A percentile compares a stretch with the other conserved stretches of the same genome.
Conservation (phyloP, 2,797 vertebrate genomes). For the Orestias chungarensis region DNA sequence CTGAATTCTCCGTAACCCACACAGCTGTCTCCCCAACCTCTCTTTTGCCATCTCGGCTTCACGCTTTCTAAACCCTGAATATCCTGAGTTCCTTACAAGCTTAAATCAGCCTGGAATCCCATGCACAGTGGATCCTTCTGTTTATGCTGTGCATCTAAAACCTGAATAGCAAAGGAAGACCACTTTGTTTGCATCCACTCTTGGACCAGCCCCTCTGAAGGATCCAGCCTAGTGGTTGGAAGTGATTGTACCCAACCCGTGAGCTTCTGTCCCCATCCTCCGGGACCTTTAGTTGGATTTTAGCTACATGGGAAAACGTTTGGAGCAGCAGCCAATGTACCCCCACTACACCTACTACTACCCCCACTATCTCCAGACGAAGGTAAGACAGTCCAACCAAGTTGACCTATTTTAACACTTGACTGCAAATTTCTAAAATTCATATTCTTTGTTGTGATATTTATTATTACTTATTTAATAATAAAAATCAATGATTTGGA, state of each 20-base stretch:
- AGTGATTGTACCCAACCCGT: slow-evolving; percentile 51
- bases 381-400: slow-evolving; percentile 80
- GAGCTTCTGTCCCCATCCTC: slow-evolving; percentile 77
- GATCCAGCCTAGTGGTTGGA: slow-evolving; percentile 55
- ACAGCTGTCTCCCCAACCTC: slow-evolving; percentile 30
- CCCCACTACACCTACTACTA: slow-evolving; percentile 99
- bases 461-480: background rate
- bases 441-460: background rate
- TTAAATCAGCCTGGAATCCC: slow-evolving; percentile 58
- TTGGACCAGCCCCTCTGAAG: slow-evolving; percentile 47
- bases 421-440: background rate
- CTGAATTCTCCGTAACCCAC: slow-evolving; percentile 59
- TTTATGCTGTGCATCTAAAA: slow-evolving; percentile 43
- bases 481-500: background rate
- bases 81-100: slow-evolving; percentile 41
- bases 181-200: slow-evolving; percentile 47
- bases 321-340: slow-evolving; percentile 99
- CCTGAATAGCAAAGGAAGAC: slow-evolving; percentile 40
- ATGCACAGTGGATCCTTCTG: slow-evolving; percentile 42
- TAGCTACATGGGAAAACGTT: slow-evolving; percentile 99
- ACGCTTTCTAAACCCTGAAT: slow-evolving; percentile 30
- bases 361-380: slow-evolving; percentile 97
- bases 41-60: slow-evolving; percentile 45
- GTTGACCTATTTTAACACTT: slow-evolving; percentile 51
- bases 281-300: slow-evolving; percentile 89